Base-by-base conservation (phyloP, 2,888 invertebrate genomes). In the Chaitophorus viminalis region DNA sequence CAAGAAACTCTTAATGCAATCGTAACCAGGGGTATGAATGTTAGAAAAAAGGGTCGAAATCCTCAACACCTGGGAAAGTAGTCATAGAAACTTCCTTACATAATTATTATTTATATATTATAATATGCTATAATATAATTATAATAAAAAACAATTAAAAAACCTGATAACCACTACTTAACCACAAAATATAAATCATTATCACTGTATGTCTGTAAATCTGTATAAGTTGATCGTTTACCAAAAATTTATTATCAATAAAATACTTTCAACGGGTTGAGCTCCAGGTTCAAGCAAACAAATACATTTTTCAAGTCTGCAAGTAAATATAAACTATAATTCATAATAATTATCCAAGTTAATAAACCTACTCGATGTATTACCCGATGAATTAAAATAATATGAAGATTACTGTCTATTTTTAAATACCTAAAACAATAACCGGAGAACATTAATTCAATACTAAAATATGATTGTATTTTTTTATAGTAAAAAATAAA, bases 371-470 rank as follows among this genome's bases (percentile, higher is more conserved):
- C 46, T 46, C 36, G 36, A 36, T 5, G 11, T 46, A 9, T 5
- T 46, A 9, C 46, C 11, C 14, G 46, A 46, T 46, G 2, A 46
- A 11, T 14, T 46, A 46, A 46, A 46, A 46, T 46, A 14, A 46
- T 46, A 46, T 46, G 11, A 46, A 46, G 46, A 46, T 8, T 46
- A 46, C 14, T 1, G 46, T 46, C 14, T 14, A 46, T 77, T 68
- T 6, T 11, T 21, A 68, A 84, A 75, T 29, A n/a, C n/a, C n/a
- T n/a, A 83, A 76, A 68, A 84, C 18, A 68, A 46, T 11, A 84
- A 84, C 18, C 17, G 84, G 39, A 46, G 76, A 21, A 39, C 1
- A 18, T n/a, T 46, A 52, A 25, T 4, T 9, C 65, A 76, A 84
- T 65, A 76, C 65, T 31, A 74, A 29, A 39, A 75, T 75, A 65